Evolutionary conservation across 2,888 invertebrate genomes (phyloP).

Genomic region (Myopa tessellatipennis): DNA sequence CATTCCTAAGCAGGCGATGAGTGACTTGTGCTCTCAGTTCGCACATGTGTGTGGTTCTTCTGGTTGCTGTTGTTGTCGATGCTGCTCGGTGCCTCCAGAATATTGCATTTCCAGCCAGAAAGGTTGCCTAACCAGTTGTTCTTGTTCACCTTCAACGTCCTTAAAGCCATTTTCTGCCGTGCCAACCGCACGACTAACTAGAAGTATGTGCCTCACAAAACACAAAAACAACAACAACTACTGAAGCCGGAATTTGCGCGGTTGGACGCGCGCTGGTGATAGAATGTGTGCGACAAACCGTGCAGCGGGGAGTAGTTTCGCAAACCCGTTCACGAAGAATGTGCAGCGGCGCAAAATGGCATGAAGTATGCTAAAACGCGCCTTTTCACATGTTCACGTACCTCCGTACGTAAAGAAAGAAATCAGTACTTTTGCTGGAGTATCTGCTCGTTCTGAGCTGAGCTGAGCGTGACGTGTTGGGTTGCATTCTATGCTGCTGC

Average conservation of each 20-base stretch:
- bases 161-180: conserved; percentile 40
- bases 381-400: not conserved
- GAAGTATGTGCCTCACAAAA: not conserved
- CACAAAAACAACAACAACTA: conserved; percentile 22
- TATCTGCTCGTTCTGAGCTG: too few relatives aligned
- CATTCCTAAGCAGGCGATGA: too few relatives aligned
- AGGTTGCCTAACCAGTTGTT: conserved; percentile 49
- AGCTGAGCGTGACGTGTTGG: too few relatives aligned
- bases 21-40: not conserved
- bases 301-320: too few relatives aligned
- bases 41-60: not conserved
- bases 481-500: not conserved
- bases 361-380: not conserved
- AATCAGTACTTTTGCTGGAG: too few relatives aligned
- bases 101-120: conserved; percentile 21
- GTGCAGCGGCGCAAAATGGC: not conserved
- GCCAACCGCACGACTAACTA: not conserved
- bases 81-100: not conserved
- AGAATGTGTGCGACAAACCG: not conserved
- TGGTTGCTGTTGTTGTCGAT: not conserved
- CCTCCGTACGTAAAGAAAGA: too few relatives aligned
- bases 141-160: conserved; percentile 53
- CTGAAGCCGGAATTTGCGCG: conserved; percentile 28
- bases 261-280: conserved; percentile 33
- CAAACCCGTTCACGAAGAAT: too few relatives aligned